A percentile compares a stretch with the other conserved stretches of the same genome.
phyloP scores from a whole-genome alignment of 1,140 invertebrate species.

The Dysdera silvatica region DNA sequence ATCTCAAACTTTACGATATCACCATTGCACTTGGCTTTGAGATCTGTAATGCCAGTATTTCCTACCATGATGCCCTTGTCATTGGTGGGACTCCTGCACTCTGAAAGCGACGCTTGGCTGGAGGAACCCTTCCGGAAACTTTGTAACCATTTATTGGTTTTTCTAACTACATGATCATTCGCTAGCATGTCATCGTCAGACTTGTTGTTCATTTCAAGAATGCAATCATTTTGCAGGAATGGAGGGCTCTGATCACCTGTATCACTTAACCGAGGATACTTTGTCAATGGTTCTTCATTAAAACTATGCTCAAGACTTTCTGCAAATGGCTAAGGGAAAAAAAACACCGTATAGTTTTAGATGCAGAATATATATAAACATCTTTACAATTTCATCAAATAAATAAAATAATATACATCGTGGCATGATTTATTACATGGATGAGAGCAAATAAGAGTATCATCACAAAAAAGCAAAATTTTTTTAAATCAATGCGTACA shows the following conservation, averaged over 20 bases:
- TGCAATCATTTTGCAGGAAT: slow-evolving; percentile 7
- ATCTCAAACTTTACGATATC: slow-evolving; percentile 29
- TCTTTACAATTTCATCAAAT: too few relatives aligned
- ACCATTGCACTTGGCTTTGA: slow-evolving; percentile 29
- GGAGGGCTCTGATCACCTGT: slow-evolving; percentile 2
- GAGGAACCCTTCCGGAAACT: not conserved
- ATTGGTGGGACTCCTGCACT: slow-evolving; percentile 4
- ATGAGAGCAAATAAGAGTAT: too few relatives aligned
- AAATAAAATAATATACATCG: too few relatives aligned
- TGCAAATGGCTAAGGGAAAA: too few relatives aligned
- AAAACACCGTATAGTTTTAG: too few relatives aligned
- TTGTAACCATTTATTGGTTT: not conserved
- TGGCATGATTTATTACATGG: too few relatives aligned
- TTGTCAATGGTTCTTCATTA: slow-evolving; percentile 57
- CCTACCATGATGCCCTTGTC: slow-evolving; percentile 33
- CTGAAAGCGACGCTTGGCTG: not conserved
- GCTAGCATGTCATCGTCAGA: not conserved
- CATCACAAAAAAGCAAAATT: too few relatives aligned
- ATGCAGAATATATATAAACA: too few relatives aligned
- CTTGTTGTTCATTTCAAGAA: slow-evolving; percentile 6
- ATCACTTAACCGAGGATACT: slow-evolving; percentile 44
- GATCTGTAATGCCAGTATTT: slow-evolving; percentile 28
- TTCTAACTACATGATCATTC: not conserved
- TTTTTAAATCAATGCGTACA: too few relatives aligned
- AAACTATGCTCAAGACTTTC: slow-evolving; percentile 26